phyloP scores from a whole-genome alignment of 2,888 invertebrate species.

The Corbicula japonica region DNA sequence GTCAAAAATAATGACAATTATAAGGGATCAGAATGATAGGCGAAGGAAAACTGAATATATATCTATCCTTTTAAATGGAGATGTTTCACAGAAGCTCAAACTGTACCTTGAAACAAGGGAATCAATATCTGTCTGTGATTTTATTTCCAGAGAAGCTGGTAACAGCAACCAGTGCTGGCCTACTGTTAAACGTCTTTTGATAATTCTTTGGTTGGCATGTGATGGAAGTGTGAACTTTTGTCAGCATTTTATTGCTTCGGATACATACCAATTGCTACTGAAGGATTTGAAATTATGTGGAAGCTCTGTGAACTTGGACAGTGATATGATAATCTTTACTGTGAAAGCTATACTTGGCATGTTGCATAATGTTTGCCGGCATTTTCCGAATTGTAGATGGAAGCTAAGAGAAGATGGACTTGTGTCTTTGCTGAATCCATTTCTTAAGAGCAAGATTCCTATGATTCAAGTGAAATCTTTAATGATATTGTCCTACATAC shows the following conservation, averaged over 20 bases:
- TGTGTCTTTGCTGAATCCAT: constrained; percentile 68
- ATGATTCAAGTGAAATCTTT: constrained; percentile 82
- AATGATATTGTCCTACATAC: constrained; percentile 82
- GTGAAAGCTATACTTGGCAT: constrained; percentile 83
- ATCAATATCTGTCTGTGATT: constrained; percentile 26
- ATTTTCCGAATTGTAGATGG: constrained; percentile 75
- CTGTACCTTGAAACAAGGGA: constrained; percentile 17
- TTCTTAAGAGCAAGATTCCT: constrained; percentile 50
- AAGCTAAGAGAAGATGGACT: constrained; percentile 70
- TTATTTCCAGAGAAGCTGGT: constrained; percentile 57
- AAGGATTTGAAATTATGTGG: constrained; percentile 43
- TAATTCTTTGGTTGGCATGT: constrained; percentile 81
- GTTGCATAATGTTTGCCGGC: constrained; percentile 82
- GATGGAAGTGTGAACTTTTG: constrained; percentile 78
- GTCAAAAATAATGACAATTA: constrained; percentile 6
- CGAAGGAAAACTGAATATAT: constrained; percentile 9
- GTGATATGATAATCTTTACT: constrained; percentile 51
- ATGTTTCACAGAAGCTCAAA: constrained; percentile 35
- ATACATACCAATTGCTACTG: constrained; percentile 47
- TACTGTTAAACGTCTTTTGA: constrained; percentile 73
- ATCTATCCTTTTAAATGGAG: constrained; percentile 2
- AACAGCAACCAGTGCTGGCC: constrained; percentile 67
- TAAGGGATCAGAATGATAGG: constrained; percentile 8
- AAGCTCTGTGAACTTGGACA: constrained; percentile 16
- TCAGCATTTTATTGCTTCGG: constrained; percentile 68